These are phyloP conservation scores for Hoplostethus mediterraneus DNA, from an alignment of 2,797 vertebrate species.

Conservation along the genomic window DNA sequence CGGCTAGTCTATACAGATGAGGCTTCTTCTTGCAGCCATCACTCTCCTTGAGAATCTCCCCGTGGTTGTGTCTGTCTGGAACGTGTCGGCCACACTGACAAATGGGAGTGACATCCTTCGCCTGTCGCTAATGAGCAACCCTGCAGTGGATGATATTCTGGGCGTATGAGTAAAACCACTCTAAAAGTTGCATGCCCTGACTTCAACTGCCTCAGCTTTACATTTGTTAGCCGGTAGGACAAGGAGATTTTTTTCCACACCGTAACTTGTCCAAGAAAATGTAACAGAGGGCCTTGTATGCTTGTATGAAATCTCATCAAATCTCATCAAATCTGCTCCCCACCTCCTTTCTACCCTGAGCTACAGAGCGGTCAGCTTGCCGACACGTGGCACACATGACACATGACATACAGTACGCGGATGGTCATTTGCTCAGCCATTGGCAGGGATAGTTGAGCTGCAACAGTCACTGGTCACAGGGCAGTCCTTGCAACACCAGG, in stretches of 20 bases:
- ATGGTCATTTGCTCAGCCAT: constrained; percentile 43
- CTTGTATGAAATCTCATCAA: no score
- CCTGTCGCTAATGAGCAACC: constrained; percentile 69
- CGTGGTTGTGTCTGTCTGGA: constrained; percentile 47
- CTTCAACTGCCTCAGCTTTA: no score
- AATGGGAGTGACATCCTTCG: constrained; percentile 59
- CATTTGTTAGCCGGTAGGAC: no score
- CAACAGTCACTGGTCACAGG: constrained; percentile 55
- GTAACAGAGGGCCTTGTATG: no score
- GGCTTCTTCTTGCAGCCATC: constrained; percentile 35
- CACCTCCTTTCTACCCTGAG: constrained; percentile 14
- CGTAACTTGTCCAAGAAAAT: no score
- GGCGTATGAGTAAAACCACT: constrained; percentile 41
- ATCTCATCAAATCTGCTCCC: background rate
- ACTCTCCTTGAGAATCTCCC: constrained; percentile 43
- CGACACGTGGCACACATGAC: constrained; percentile 5
- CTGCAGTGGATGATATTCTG: constrained; percentile 45
- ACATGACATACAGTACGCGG: constrained; percentile 18
- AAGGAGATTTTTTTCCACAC: no score
- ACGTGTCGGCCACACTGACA: constrained; percentile 56
- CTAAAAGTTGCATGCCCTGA: background rate
- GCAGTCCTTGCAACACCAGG: constrained; percentile 54
- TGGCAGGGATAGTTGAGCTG: constrained; percentile 32
- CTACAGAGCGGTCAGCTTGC: constrained; percentile 28
- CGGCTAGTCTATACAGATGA: constrained; percentile 26